These are phyloP conservation scores for Caenorhabditis doughertyi DNA, from an alignment of 2,888 invertebrate species.

Conservation along the genomic window DNA sequence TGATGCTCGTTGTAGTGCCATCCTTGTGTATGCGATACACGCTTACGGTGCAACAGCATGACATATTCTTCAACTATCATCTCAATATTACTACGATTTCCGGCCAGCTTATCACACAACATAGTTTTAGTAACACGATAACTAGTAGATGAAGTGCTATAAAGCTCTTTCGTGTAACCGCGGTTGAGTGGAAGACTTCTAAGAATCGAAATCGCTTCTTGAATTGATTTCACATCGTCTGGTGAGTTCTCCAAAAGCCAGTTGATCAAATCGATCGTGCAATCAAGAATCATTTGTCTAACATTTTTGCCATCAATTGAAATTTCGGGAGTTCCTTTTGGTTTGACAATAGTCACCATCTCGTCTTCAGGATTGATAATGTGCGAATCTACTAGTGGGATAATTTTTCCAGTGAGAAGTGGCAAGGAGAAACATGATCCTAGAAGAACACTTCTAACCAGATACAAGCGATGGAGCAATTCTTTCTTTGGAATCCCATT, in stretches of 20 bases:
- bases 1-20: slow-evolving; percentile 86
- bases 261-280: slow-evolving; percentile 58
- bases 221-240: slow-evolving; percentile 70
- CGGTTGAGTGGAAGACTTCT: slow-evolving; percentile 65
- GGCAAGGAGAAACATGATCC: slow-evolving; percentile 88
- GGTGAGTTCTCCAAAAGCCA: slow-evolving; percentile 61
- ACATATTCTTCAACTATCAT: slow-evolving; percentile 70
- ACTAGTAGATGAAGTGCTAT: slow-evolving; percentile 55
- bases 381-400: slow-evolving; percentile 82
- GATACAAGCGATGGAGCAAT: slow-evolving; percentile 87
- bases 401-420: slow-evolving; percentile 86
- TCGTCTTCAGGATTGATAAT: slow-evolving; percentile 41
- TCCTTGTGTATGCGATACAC: slow-evolving; percentile 82
- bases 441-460: slow-evolving; percentile 87
- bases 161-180: slow-evolving; percentile 67
- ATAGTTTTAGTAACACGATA: slow-evolving; percentile 68
- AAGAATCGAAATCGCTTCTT: slow-evolving; percentile 67
- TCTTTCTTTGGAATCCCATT: slow-evolving; percentile 85
- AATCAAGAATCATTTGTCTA: slow-evolving; percentile 61
- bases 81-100: slow-evolving; percentile 67
- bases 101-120: slow-evolving; percentile 66
- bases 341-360: slow-evolving; percentile 48
- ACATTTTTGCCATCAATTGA: slow-evolving; percentile 60
- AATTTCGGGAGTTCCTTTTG: slow-evolving; percentile 66
- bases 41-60: slow-evolving; percentile 81